Conservation (phyloP, 2,888 invertebrate genomes). For the Dyspetes luteomarginatus region DNA sequence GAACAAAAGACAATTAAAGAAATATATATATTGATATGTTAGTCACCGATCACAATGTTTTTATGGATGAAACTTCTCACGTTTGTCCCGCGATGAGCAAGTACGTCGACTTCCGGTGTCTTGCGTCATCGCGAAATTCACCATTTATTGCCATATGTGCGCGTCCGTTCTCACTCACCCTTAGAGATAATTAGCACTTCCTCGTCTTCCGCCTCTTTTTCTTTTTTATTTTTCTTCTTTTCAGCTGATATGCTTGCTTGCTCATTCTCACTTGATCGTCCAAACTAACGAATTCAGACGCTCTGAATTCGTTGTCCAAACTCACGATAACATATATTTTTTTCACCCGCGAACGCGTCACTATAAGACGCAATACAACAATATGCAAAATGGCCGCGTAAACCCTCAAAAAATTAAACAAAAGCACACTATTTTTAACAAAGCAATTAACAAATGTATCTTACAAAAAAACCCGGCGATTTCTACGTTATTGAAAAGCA, state of each 20-base stretch:
- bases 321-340: constrained; percentile 1
- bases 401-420: not conserved
- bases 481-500: not conserved
- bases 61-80: constrained; percentile 39
- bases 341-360: not conserved
- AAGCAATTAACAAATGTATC: not conserved
- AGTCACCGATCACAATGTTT: constrained; percentile 31
- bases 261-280: not conserved
- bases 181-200: constrained; percentile 67
- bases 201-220: constrained; percentile 60
- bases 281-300: not conserved
- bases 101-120: constrained; percentile 58
- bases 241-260: no score
- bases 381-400: constrained; percentile 9
- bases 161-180: constrained; percentile 62
- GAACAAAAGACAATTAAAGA: constrained; percentile 13
- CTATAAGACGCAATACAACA: not conserved
- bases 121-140: constrained; percentile 57
- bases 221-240: constrained; percentile 25
- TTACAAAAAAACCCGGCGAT: not conserved
- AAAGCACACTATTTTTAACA: not conserved
- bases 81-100: constrained; percentile 21
- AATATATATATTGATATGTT: constrained; percentile 23
- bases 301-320: no score
- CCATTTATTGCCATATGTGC: constrained; percentile 30